Conservation (phyloP, 2,113 vertebrate genomes). For the Eira barbara region DNA sequence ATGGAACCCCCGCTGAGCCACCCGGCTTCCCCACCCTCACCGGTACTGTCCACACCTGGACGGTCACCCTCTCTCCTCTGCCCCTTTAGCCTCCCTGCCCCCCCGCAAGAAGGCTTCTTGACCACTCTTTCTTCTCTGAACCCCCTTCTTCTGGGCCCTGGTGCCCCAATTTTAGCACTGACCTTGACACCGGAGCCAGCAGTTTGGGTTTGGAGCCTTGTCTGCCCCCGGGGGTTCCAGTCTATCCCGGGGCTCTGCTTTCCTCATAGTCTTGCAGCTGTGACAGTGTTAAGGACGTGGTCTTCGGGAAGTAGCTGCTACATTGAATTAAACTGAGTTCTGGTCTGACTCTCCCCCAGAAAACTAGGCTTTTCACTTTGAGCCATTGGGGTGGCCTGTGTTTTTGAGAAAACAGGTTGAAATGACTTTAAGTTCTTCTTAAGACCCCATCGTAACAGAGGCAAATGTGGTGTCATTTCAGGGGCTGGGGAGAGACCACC, state of each 20-base stretch:
- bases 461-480: not conserved
- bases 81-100: not conserved
- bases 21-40: not conserved
- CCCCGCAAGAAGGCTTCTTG: not conserved
- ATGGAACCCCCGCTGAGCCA: accelerated
- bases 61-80: not conserved
- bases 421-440: not conserved
- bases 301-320: not conserved
- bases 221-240: not conserved
- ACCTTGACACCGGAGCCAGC: not conserved
- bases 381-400: not conserved
- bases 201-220: not conserved
- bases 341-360: not conserved
- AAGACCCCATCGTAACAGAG: not conserved
- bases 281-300: accelerated
- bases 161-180: not conserved
- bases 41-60: no score
- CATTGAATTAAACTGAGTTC: not conserved
- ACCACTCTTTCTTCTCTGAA: not conserved
- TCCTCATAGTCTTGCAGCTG: accelerated
- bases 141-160: not conserved
- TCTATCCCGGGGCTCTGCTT: not conserved
- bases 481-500: not conserved
- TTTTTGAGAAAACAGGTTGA: not conserved
- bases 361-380: not conserved